phyloP scores from a whole-genome alignment of 2,113 vertebrate genomes.

The Syngnathus floridae region DNA sequence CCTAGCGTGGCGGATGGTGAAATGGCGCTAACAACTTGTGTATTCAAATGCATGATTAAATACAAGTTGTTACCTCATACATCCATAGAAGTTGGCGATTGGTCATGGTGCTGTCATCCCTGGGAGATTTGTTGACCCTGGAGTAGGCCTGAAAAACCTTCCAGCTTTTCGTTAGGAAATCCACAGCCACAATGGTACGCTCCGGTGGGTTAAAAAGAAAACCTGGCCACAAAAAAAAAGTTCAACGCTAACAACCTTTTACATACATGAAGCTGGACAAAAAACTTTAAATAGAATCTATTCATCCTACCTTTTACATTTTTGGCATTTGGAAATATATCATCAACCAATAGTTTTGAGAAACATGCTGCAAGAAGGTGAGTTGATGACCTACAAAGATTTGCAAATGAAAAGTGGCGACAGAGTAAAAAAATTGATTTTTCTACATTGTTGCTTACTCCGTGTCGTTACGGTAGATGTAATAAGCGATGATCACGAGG shows the following conservation, averaged over 20 bases:
- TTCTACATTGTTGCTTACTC: slow-evolving; percentile 66
- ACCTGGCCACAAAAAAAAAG: slow-evolving; percentile 60
- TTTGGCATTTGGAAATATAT: slow-evolving; percentile 75
- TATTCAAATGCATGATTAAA: not conserved
- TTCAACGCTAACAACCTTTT: no score
- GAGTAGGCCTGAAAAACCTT: slow-evolving; percentile 69
- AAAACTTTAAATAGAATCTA: no score
- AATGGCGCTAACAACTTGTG: not conserved
- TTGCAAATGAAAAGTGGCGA: not conserved
- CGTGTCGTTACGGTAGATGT: slow-evolving; percentile 69
- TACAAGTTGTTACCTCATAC: slow-evolving; percentile 65
- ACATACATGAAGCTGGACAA: no score
- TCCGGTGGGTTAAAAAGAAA: slow-evolving; percentile 66
- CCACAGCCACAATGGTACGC: slow-evolving; percentile 47
- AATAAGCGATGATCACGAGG: slow-evolving; percentile 76
- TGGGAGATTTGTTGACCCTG: slow-evolving; percentile 8
- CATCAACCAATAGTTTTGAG: slow-evolving; percentile 73
- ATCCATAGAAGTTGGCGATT: slow-evolving; percentile 82
- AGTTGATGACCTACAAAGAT: slow-evolving; percentile 60
- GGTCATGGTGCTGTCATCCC: slow-evolving; percentile 70
- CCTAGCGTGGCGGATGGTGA: slow-evolving; percentile 54
- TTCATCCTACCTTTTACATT: slow-evolving; percentile 71
- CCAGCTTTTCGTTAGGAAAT: slow-evolving; percentile 73
- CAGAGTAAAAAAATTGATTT: no score
- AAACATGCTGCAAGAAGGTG: slow-evolving; percentile 75